Evolutionary conservation across 2,113 vertebrate genomes (phyloP).

Genomic region (Nansenia antarctica): DNA sequence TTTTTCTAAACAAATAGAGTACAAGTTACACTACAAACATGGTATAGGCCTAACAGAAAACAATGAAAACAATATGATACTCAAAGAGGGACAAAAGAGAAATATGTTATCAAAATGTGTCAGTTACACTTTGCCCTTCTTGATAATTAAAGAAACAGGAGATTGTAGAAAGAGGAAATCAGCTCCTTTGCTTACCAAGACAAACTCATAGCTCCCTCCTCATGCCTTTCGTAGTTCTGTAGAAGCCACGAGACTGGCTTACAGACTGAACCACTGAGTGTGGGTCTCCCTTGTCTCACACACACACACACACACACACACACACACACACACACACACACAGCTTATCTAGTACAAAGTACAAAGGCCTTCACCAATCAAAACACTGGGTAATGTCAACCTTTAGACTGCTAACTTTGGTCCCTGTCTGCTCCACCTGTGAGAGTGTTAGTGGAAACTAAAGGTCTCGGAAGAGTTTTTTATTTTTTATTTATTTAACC

Average conservation of each 20-base stretch:
- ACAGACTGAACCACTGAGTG: slow-evolving; percentile 6
- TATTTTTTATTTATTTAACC: too few species aligned
- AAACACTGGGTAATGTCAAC: too few species aligned
- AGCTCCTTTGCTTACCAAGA: slow-evolving; percentile 64
- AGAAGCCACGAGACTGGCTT: background rate
- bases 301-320: background rate
- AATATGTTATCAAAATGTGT: background rate
- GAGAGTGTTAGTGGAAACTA: too few species aligned
- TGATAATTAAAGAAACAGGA: background rate
- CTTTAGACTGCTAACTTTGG: too few species aligned
- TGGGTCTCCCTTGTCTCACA: background rate
- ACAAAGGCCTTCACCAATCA: slow-evolving; percentile 63
- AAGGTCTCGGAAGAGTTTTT: too few species aligned
- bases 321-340: slow-evolving; percentile 5
- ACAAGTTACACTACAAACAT: too few species aligned
- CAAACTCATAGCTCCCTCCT: slow-evolving; percentile 61
- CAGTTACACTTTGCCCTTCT: background rate
- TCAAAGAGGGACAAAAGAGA: background rate
- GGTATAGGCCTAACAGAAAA: too few species aligned
- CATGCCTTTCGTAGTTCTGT: slow-evolving; percentile 31
- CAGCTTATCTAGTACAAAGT: slow-evolving; percentile 61
- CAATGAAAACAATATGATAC: too few species aligned
- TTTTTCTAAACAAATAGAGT: too few species aligned
- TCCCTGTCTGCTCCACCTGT: too few species aligned
- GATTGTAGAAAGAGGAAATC: background rate